Conservation (phyloP, 1,140 invertebrate genomes). For the Drosophila kurseongensis region DNA sequence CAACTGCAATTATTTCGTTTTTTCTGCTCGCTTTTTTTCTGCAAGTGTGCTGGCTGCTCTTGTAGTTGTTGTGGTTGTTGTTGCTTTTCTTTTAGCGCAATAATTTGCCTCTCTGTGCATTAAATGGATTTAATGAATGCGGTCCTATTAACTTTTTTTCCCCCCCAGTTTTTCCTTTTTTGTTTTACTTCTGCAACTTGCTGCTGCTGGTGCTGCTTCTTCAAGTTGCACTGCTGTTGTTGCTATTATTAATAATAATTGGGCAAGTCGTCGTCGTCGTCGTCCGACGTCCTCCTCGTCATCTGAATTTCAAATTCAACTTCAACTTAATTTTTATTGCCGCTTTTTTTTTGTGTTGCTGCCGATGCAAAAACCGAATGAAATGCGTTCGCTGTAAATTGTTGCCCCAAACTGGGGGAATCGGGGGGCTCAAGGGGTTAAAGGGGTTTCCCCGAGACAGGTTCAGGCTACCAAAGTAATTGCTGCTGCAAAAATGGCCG, state of each 20-base stretch:
- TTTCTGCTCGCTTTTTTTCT: constrained; percentile 44
- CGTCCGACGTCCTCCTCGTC: constrained; percentile 34
- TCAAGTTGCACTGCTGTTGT: constrained; percentile 28
- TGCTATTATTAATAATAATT: constrained; percentile 76
- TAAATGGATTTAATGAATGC: constrained; percentile 84
- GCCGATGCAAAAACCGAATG: constrained; percentile 12
- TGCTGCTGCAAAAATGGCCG: constrained; percentile 62
- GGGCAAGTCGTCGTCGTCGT: constrained; percentile 63
- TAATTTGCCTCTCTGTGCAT: constrained; percentile 83
- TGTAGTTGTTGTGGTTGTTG: constrained; percentile 21
- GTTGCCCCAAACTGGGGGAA: not conserved
- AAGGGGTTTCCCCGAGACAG: constrained; percentile 22
- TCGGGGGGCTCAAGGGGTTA: not conserved
- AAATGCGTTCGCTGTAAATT: constrained; percentile 49
- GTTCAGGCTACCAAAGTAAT: constrained; percentile 54
- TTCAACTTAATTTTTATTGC: constrained; percentile 75
- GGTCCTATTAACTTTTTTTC: constrained; percentile 81
- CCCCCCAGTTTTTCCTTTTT: constrained; percentile 28
- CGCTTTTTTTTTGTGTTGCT: constrained; percentile 48
- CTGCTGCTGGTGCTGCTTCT: constrained; percentile 37
- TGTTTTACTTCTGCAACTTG: constrained; percentile 41
- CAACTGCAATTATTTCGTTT: constrained; percentile 76
- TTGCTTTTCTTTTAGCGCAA: constrained; percentile 68
- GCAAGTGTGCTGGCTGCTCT: constrained; percentile 27
- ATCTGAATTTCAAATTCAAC: constrained; percentile 80